phyloP scores from a whole-genome alignment of 2,888 invertebrate genomes.

The Mactromeris polynyma region DNA sequence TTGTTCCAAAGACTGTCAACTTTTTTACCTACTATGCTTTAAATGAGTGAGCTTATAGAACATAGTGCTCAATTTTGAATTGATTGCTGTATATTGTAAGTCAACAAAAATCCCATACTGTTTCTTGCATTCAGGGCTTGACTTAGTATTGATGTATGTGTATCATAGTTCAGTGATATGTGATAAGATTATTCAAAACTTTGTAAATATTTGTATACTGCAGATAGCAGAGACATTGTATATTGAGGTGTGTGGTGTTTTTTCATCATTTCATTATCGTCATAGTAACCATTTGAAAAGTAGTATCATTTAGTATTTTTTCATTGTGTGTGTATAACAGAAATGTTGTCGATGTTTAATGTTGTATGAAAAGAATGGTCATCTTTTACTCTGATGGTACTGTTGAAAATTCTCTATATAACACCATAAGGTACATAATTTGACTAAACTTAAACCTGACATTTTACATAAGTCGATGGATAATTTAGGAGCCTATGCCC shows the following conservation, averaged over 20 bases:
- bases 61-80: background rate
- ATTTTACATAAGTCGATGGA: too few species aligned
- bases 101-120: background rate
- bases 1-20: too few species aligned
- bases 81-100: background rate
- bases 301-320: background rate
- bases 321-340: background rate
- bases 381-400: background rate
- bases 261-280: conserved; percentile 11
- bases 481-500: too few species aligned
- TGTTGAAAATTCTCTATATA: background rate
- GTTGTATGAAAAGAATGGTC: background rate
- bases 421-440: too few species aligned
- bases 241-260: conserved; percentile 38
- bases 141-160: background rate
- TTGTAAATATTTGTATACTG: conserved; percentile 19
- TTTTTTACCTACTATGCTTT: too few species aligned
- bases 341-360: background rate
- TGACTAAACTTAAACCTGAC: too few species aligned
- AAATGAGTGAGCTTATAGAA: too few species aligned
- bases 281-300: background rate
- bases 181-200: background rate
- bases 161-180: background rate
- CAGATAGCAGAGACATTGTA: conserved; percentile 37
- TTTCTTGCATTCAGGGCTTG: background rate